Percentiles rank a stretch among this genome's conserved stretches.
These are phyloP conservation scores for Parauchenoglanis punctatus DNA, from an alignment of 2,797 vertebrate species.

Conservation along the genomic window DNA sequence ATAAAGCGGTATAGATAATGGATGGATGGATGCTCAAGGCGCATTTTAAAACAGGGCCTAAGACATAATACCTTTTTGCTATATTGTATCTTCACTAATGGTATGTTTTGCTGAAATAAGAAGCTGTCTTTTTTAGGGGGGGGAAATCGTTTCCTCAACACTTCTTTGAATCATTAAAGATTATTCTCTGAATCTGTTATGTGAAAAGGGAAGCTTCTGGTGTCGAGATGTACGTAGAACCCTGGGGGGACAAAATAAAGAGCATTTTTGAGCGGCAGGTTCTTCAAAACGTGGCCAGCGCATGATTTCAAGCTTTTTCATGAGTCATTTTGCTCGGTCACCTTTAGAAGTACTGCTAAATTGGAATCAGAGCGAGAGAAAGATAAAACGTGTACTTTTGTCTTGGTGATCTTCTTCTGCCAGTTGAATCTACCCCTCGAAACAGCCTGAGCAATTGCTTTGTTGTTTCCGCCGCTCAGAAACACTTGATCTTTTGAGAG, in stretches of 20 bases:
- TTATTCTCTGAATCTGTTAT: neutral
- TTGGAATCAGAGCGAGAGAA: conserved; percentile 13
- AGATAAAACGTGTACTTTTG: conserved; percentile 34
- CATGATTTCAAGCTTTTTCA: neutral
- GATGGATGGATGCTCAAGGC: too few species aligned
- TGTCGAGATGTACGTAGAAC: neutral
- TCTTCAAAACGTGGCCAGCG: neutral
- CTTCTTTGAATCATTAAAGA: neutral
- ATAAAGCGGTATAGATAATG: too few species aligned
- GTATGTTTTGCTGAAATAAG: too few species aligned
- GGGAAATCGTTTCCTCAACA: neutral
- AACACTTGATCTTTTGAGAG: conserved; percentile 21
- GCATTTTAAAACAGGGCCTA: too few species aligned
- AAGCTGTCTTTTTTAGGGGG: too few species aligned
- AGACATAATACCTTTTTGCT: too few species aligned
- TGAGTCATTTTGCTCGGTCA: neutral
- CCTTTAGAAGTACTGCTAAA: neutral
- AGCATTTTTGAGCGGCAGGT: neutral
- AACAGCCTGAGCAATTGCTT: conserved; percentile 29
- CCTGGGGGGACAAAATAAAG: neutral
- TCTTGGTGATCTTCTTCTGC: conserved; percentile 20
- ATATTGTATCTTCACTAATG: too few species aligned
- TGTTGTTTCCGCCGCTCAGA: conserved; percentile 42
- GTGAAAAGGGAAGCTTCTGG: neutral
- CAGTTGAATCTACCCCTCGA: conserved; percentile 3